phyloP scores from a whole-genome alignment of 1,140 invertebrate species.

The Venustaconcha ellipsiformis region DNA sequence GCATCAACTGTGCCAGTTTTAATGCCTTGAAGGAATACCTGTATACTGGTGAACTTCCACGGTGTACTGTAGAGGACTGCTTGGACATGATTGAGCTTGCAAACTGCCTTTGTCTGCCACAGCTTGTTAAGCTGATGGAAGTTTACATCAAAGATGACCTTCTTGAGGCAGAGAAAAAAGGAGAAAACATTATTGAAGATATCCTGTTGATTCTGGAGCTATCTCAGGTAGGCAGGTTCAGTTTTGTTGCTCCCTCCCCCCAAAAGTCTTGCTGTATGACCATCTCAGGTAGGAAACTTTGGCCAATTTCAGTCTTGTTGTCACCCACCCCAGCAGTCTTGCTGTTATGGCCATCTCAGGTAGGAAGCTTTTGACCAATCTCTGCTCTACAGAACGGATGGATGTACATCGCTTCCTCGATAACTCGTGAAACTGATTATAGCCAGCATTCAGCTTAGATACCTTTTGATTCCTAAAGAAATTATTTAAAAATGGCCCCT shows the following conservation, averaged over 20 bases:
- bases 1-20: constrained; percentile 91
- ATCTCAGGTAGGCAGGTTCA: constrained; percentile 80
- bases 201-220: constrained; percentile 89
- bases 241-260: background rate
- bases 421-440: no score
- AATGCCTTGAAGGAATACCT: constrained; percentile 89
- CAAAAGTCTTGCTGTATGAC: no score
- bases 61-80: constrained; percentile 78
- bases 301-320: no score
- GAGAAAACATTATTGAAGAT: constrained; percentile 88
- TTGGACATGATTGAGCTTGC: constrained; percentile 89
- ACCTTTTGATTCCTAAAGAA: no score
- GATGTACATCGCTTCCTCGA: background rate
- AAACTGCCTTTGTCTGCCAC: constrained; percentile 89
- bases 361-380: constrained; percentile 63
- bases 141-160: constrained; percentile 86
- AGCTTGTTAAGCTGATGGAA: constrained; percentile 87
- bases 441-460: no score
- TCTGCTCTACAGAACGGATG: background rate
- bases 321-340: no score
- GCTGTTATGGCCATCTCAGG: constrained; percentile 81
- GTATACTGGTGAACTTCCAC: constrained; percentile 84
- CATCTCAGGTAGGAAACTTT: no score
- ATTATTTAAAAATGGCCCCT: no score
- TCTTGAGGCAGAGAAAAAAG: constrained; percentile 64